Conservation (phyloP, 1,140 invertebrate species). For the Drosophila ogumai region DNA sequence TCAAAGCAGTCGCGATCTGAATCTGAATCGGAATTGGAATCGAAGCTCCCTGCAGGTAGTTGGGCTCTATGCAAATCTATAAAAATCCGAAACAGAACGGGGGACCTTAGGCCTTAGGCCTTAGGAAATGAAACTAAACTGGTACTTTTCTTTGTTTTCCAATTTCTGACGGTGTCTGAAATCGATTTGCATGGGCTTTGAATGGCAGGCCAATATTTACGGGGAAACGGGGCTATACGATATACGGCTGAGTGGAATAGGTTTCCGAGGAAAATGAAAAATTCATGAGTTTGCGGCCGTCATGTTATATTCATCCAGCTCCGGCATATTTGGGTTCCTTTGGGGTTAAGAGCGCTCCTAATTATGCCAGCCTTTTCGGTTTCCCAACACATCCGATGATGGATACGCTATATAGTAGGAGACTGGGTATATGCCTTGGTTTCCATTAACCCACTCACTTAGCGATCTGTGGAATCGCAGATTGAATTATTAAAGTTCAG, state of each 20-base stretch:
- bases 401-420: neutral
- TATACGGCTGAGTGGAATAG: neutral
- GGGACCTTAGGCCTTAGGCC: conserved; percentile 6
- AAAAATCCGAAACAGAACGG: conserved; percentile 30
- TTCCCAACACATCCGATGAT: conserved; percentile 3
- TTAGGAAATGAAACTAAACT: conserved; percentile 47
- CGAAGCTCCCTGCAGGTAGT: conserved; percentile 60
- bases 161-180: conserved; percentile 55
- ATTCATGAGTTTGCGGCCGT: conserved; percentile 62
- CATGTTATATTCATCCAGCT: conserved; percentile 70
- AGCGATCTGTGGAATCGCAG: neutral
- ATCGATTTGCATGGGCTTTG: conserved; percentile 74
- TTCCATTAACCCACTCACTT: neutral
- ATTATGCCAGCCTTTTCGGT: conserved; percentile 48
- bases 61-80: conserved; percentile 60
- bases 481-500: conserved; percentile 37
- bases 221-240: conserved; percentile 6
- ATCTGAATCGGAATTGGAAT: conserved; percentile 35
- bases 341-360: conserved; percentile 61
- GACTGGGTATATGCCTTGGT: conserved; percentile 1
- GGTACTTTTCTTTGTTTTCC: conserved; percentile 54
- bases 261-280: conserved; percentile 62
- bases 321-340: conserved; percentile 18
- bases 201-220: conserved; percentile 55
- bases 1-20: conserved; percentile 39